Percentiles rank a stretch among this genome's conserved stretches.
phyloP scores from a whole-genome alignment of 2,113 vertebrate genomes.

The Archilochus colubris region DNA sequence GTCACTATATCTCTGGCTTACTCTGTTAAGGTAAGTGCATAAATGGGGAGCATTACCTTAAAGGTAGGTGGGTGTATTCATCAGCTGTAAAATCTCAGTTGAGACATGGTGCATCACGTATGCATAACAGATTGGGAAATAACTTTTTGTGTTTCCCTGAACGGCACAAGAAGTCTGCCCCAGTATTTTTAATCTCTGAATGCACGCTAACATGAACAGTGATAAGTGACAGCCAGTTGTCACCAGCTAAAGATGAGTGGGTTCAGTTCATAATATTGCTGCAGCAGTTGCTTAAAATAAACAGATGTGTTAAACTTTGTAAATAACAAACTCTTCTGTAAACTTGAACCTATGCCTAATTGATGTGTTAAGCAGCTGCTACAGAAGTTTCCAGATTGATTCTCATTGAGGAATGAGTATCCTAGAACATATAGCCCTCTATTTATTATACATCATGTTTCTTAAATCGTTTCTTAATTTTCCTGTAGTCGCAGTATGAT shows the following conservation, averaged over 20 bases:
- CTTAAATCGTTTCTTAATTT: background rate
- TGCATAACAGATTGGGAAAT: background rate
- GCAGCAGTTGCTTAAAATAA: background rate
- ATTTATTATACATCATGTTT: background rate
- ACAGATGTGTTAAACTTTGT: background rate
- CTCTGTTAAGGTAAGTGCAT: constrained; percentile 92
- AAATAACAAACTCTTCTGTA: background rate
- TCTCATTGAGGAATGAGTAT: background rate
- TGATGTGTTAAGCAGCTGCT: background rate
- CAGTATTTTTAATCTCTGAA: background rate
- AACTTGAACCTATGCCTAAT: background rate
- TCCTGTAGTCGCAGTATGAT: background rate
- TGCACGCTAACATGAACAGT: background rate
- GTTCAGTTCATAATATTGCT: background rate
- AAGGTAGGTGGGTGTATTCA: background rate
- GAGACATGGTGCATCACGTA: background rate
- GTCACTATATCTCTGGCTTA: constrained; percentile 98
- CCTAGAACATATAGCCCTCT: background rate
- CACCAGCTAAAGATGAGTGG: background rate
- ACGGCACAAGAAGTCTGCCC: background rate
- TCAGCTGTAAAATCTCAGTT: background rate
- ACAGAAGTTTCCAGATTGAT: background rate
- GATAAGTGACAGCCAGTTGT: background rate
- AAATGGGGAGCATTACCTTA: background rate
- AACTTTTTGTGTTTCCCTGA: background rate